phyloP scores from a whole-genome alignment of 1,140 invertebrate species.

The Daktulosphaira vitifoliae region DNA sequence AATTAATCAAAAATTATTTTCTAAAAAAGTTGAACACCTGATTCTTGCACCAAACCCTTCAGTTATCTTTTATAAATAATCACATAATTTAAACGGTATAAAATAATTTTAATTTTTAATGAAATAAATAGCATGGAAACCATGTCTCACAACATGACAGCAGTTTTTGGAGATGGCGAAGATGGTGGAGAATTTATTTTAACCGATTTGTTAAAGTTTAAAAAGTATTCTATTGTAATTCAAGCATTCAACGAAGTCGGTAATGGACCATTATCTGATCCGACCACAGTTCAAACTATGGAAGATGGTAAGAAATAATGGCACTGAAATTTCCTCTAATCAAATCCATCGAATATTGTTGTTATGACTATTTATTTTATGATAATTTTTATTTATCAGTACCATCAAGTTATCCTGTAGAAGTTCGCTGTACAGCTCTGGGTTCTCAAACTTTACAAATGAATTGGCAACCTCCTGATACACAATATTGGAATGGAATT shows the following conservation, averaged over 20 bases:
- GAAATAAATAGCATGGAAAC: not conserved
- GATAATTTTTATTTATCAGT: constrained; percentile 46
- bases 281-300: constrained; percentile 64
- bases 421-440: constrained; percentile 60
- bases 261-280: constrained; percentile 65
- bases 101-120: no score
- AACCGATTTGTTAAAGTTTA: constrained; percentile 62
- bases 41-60: no score
- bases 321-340: no score
- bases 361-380: no score
- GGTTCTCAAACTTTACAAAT: constrained; percentile 66
- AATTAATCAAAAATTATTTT: no score
- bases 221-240: constrained; percentile 67
- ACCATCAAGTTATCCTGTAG: constrained; percentile 62
- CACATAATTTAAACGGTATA: no score
- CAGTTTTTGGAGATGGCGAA: constrained; percentile 58
- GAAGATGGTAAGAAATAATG: constrained; percentile 60
- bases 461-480: constrained; percentile 73
- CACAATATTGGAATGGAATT: constrained; percentile 65
- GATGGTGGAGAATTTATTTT: constrained; percentile 56
- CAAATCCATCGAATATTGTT: no score
- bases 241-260: constrained; percentile 82
- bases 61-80: no score
- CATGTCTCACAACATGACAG: constrained; percentile 55
- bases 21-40: no score